Evolutionary conservation across 2,797 vertebrate genomes (phyloP).

Genomic region (Pempheris klunzingeri): DNA sequence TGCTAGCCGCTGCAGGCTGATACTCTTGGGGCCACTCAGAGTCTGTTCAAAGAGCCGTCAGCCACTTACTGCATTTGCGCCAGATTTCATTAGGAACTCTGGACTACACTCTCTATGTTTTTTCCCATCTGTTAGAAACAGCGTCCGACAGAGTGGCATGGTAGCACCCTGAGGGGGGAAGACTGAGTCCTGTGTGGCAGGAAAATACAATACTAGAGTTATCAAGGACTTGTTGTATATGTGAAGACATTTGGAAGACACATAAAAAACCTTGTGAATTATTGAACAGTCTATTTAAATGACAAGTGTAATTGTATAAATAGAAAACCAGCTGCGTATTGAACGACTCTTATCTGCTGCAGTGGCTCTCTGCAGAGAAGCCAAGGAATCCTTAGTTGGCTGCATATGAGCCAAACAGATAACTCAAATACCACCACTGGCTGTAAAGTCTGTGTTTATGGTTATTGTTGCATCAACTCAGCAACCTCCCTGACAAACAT

Average conservation of each 20-base stretch:
- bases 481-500: background rate
- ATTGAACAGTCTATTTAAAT: slow-evolving; percentile 63
- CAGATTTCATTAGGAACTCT: slow-evolving; percentile 77
- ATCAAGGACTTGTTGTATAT: slow-evolving; percentile 29
- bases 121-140: slow-evolving; percentile 57
- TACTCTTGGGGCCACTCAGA: slow-evolving; percentile 59
- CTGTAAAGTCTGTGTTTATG: slow-evolving; percentile 30
- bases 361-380: slow-evolving; percentile 35
- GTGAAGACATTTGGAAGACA: slow-evolving; percentile 26
- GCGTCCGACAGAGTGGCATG: slow-evolving; percentile 51
- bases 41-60: slow-evolving; percentile 63
- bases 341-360: slow-evolving; percentile 36
- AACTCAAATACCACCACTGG: slow-evolving; percentile 28
- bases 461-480: slow-evolving; percentile 43
- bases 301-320: slow-evolving; percentile 53
- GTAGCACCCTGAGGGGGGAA: slow-evolving; percentile 45
- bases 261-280: slow-evolving; percentile 51
- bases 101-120: slow-evolving; percentile 55
- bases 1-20: slow-evolving; percentile 42
- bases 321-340: slow-evolving; percentile 42
- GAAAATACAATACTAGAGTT: slow-evolving; percentile 28
- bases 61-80: slow-evolving; percentile 69
- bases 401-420: slow-evolving; percentile 27
- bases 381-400: slow-evolving; percentile 18
- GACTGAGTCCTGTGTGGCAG: slow-evolving; percentile 42